These are phyloP conservation scores for Spizaetus ornatus DNA, from an alignment of 2,113 vertebrate species.

Conservation along the genomic window DNA sequence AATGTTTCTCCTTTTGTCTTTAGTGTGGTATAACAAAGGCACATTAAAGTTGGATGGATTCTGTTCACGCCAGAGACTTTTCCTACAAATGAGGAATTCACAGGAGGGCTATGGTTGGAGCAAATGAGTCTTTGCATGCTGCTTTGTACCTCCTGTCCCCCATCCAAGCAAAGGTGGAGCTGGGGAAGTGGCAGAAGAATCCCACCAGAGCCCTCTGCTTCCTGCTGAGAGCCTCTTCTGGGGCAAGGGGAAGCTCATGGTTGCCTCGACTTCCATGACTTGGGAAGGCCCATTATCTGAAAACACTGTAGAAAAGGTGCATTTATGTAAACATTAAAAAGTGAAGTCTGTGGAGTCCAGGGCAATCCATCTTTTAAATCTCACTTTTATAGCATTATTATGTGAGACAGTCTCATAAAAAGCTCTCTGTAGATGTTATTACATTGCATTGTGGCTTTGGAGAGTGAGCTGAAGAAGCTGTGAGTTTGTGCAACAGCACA, in stretches of 20 bases:
- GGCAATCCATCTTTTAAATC: conserved; percentile 67
- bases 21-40: background rate
- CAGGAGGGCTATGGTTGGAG: background rate
- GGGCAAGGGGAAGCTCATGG: background rate
- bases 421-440: conserved; percentile 72
- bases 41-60: background rate
- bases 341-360: conserved; percentile 61
- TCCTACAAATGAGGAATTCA: background rate
- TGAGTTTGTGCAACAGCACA: conserved; percentile 73
- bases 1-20: background rate
- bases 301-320: background rate
- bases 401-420: conserved; percentile 62
- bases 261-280: background rate
- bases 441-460: conserved; percentile 45
- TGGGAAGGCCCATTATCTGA: background rate
- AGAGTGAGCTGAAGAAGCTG: conserved; percentile 55
- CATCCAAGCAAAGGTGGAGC: background rate
- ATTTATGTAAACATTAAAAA: conserved; percentile 74
- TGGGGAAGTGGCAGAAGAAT: background rate
- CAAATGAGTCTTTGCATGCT: background rate
- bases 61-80: background rate
- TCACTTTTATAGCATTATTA: conserved; percentile 65
- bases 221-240: background rate
- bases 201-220: background rate
- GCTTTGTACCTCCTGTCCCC: background rate